phyloP scores from a whole-genome alignment of 2,113 vertebrate species.

The Thamnaconus septentrionalis region DNA sequence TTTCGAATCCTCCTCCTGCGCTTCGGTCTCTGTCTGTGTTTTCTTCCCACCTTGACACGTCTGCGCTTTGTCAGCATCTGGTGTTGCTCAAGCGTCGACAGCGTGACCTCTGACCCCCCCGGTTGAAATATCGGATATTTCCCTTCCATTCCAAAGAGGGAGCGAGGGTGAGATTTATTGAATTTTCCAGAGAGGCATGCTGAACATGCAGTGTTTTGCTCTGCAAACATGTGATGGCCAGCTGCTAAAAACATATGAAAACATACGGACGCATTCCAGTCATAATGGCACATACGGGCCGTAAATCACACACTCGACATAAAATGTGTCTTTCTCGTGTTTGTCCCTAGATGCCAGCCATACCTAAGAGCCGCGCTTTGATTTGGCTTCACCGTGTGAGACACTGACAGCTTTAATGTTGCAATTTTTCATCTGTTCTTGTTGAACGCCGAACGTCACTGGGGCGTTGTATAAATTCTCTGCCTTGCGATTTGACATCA shows the following conservation, averaged over 20 bases:
- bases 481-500: constrained; percentile 1
- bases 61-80: constrained; percentile 42
- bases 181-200: constrained; percentile 57
- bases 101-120: constrained; percentile 54
- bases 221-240: constrained; percentile 34
- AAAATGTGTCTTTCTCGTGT: constrained; percentile 41
- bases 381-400: not conserved
- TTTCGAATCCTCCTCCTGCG: no score
- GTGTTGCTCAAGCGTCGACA: constrained; percentile 40
- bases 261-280: constrained; percentile 56
- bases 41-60: no score
- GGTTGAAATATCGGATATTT: constrained; percentile 49
- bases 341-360: constrained; percentile 20
- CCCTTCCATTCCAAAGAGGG: constrained; percentile 37
- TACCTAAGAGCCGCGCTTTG: not conserved
- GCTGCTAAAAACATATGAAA: constrained; percentile 44
- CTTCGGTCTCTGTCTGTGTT: no score
- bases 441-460: no score
- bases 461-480: constrained; percentile 5
- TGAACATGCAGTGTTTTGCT: constrained; percentile 29
- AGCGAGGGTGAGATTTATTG: constrained; percentile 43
- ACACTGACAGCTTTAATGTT: not conserved
- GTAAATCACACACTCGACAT: constrained; percentile 47
- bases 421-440: not conserved
- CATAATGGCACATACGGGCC: constrained; percentile 31